A percentile compares a stretch with the other conserved stretches of the same genome.
Evolutionary conservation across 2,113 vertebrate genomes (phyloP).

Genomic region (Poeciliopsis occidentalis): DNA sequence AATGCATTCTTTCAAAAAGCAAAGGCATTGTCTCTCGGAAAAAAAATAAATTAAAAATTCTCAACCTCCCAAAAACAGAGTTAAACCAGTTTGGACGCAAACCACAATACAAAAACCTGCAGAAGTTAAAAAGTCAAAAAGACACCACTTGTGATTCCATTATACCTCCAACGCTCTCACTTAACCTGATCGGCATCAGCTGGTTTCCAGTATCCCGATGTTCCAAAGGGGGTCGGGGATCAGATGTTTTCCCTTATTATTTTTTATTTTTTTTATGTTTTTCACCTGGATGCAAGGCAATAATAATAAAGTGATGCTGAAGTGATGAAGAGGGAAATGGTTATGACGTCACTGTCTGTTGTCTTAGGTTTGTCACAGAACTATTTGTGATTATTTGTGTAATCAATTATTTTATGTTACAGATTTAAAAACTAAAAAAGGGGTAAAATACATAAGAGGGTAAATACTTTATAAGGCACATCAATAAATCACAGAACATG

Average conservation of each 20-base stretch:
- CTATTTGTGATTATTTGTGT: no score
- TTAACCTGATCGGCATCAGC: background rate
- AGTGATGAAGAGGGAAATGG: no score
- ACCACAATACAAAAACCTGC: background rate
- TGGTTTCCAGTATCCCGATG: background rate
- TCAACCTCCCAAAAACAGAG: background rate
- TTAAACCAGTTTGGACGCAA: background rate
- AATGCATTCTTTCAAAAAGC: conserved; percentile 9
- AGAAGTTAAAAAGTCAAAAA: background rate
- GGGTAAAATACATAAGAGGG: no score
- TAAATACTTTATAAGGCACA: no score
- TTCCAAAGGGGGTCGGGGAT: background rate
- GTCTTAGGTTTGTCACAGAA: no score
- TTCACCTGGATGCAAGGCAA: background rate
- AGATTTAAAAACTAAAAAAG: no score
- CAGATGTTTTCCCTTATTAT: background rate
- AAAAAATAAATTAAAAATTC: background rate
- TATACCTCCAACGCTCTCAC: background rate
- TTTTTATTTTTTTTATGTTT: background rate
- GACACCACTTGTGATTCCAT: background rate
- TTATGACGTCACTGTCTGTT: no score
- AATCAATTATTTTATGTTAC: no score
- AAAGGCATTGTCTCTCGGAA: background rate
- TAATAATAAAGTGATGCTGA: background rate
- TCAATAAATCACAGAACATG: background rate